Evolutionary conservation across 2,888 invertebrate genomes (phyloP).

Genomic region (Fissipunctia ypsillon): DNA sequence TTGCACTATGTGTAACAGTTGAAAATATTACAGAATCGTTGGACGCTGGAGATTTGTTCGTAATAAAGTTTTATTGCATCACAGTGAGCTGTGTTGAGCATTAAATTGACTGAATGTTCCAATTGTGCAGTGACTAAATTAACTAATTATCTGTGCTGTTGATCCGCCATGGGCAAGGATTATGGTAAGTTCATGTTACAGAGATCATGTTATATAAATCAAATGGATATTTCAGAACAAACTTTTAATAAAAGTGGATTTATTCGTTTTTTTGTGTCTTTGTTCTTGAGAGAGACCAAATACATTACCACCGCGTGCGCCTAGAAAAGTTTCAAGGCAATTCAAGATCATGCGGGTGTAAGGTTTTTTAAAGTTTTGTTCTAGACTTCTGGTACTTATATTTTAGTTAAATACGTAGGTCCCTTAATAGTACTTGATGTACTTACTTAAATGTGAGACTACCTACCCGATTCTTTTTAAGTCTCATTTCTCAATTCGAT

Average conservation of each 20-base stretch:
- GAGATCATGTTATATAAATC: conserved; percentile 1
- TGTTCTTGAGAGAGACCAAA: neutral
- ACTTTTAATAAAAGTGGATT: neutral
- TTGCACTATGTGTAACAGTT: conserved; percentile 53
- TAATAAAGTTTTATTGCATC: conserved; percentile 45
- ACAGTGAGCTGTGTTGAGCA: conserved; percentile 37
- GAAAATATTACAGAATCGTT: conserved; percentile 56
- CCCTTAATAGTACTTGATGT: neutral
- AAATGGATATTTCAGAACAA: neutral
- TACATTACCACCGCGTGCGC: conserved; percentile 1
- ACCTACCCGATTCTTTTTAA: conserved; percentile 10
- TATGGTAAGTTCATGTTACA: conserved; percentile 76
- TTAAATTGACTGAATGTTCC: conserved; percentile 56
- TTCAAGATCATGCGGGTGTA: conserved; percentile 24
- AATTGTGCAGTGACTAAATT: conserved; percentile 61
- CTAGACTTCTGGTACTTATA: neutral
- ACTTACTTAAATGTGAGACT: neutral
- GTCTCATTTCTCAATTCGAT: conserved; percentile 18
- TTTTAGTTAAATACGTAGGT: neutral
- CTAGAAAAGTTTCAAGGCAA: conserved; percentile 32
- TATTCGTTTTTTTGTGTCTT: neutral
- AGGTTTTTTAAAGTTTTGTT: conserved; percentile 15
- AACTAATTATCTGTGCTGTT: conserved; percentile 36
- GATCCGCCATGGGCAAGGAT: conserved; percentile 79
- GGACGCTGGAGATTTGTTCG: conserved; percentile 46